phyloP scores from a whole-genome alignment of 2,888 invertebrate genomes.

The Drosophila diplacantha region DNA sequence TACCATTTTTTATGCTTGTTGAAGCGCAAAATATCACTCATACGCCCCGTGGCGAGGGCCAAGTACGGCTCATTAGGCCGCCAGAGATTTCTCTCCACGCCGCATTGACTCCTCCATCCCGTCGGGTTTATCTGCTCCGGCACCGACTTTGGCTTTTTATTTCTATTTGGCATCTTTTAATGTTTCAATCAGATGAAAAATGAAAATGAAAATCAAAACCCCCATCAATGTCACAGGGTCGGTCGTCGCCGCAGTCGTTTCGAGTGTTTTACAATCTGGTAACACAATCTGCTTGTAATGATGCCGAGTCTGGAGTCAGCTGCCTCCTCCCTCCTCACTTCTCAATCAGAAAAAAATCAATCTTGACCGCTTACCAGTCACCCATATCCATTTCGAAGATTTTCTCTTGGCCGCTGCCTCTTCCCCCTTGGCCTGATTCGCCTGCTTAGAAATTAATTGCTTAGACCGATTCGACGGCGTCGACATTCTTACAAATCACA shows the following conservation, averaged over 20 bases:
- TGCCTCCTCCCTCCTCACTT: neutral
- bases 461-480: slow-evolving; percentile 34
- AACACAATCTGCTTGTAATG: slow-evolving; percentile 66
- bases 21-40: slow-evolving; percentile 70
- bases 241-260: slow-evolving; percentile 31
- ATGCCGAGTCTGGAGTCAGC: slow-evolving; percentile 1
- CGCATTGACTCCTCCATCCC: slow-evolving; percentile 19
- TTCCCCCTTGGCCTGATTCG: slow-evolving; percentile 11
- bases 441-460: slow-evolving; percentile 51
- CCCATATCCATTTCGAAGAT: slow-evolving; percentile 61
- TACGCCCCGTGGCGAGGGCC: slow-evolving; percentile 59
- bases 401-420: slow-evolving; percentile 27
- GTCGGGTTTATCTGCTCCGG: slow-evolving; percentile 34
- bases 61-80: slow-evolving; percentile 62
- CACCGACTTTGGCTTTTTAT: slow-evolving; percentile 21
- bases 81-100: slow-evolving; percentile 39
- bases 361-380: slow-evolving; percentile 50
- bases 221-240: slow-evolving; percentile 66
- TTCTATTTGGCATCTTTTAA: slow-evolving; percentile 46
- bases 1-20: slow-evolving; percentile 31
- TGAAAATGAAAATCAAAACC: slow-evolving; percentile 67
- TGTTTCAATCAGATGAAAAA: slow-evolving; percentile 71
- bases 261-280: slow-evolving; percentile 65
- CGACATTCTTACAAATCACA: slow-evolving; percentile 62
- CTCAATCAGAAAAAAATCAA: slow-evolving; percentile 59